Percentiles rank a stretch among this genome's conserved stretches.
Evolutionary conservation across 1,140 invertebrate genomes (phyloP).

Genomic region (Solenopsis fugax): DNA sequence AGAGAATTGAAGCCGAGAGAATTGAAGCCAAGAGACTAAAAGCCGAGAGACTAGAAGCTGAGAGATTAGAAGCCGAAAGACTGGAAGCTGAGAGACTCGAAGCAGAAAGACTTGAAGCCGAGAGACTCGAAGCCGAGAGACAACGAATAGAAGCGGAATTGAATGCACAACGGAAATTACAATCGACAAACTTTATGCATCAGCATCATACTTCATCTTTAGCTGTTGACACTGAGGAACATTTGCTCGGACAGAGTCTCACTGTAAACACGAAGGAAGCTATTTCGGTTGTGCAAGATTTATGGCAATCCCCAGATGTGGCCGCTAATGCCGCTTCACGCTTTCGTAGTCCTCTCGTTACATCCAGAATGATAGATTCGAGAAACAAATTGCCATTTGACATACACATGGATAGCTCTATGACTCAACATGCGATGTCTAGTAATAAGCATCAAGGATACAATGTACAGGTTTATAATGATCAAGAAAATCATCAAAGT

Average conservation of each 20-base stretch:
- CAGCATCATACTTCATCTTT: conserved; percentile 78
- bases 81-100: conserved; percentile 75
- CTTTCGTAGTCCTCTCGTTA: conserved; percentile 73
- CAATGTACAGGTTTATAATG: conserved; percentile 79
- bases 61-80: conserved; percentile 51
- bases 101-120: conserved; percentile 67
- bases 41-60: conserved; percentile 69
- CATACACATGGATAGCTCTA: conserved; percentile 88
- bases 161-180: conserved; percentile 80
- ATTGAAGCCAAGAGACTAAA: conserved; percentile 78
- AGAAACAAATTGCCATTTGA: conserved; percentile 85
- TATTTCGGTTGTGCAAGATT: conserved; percentile 82
- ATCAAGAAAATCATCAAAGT: conserved; percentile 83
- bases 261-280: conserved; percentile 89
- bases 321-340: conserved; percentile 55
- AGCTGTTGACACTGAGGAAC: conserved; percentile 78
- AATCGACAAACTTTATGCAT: conserved; percentile 79
- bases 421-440: conserved; percentile 86
- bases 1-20: conserved; percentile 74
- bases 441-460: conserved; percentile 81
- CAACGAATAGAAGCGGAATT: conserved; percentile 79
- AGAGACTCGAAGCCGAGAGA: conserved; percentile 75
- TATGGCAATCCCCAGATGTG: conserved; percentile 83
- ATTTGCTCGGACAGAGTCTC: conserved; percentile 84
- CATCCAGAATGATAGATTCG: conserved; percentile 77